These are phyloP conservation scores for Euglossa dilemma DNA, from an alignment of 1,140 invertebrate species.

Conservation along the genomic window DNA sequence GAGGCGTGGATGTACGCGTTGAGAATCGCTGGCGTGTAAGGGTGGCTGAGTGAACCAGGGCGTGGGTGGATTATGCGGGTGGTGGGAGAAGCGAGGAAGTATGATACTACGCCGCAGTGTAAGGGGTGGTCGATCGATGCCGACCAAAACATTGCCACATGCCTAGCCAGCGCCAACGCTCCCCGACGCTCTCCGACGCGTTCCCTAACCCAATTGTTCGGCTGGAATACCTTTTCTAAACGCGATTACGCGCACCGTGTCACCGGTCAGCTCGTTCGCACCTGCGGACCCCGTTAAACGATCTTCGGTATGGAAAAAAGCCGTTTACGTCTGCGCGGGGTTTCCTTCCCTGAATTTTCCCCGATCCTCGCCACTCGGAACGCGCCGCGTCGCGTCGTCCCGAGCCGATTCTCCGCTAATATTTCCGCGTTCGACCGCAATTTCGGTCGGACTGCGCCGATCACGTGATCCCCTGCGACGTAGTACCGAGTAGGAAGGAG, in stretches of 20 bases:
- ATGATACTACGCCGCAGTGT: constrained; percentile 76
- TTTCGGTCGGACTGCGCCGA: neutral
- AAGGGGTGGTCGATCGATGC: constrained; percentile 78
- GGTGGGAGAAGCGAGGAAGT: constrained; percentile 63
- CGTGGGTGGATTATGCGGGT: constrained; percentile 77
- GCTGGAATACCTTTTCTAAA: constrained; percentile 41
- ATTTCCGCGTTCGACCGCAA: too few relatives aligned
- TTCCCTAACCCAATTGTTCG: constrained; percentile 38
- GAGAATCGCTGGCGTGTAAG: constrained; percentile 76
- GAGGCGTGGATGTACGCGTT: constrained; percentile 35
- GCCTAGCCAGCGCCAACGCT: constrained; percentile 67
- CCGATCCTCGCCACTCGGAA: neutral
- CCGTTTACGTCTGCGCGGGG: neutral
- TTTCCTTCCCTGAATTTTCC: neutral
- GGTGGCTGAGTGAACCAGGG: constrained; percentile 79
- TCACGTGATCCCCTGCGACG: neutral
- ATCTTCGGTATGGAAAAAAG: neutral
- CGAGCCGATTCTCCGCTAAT: too few relatives aligned
- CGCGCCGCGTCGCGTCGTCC: neutral
- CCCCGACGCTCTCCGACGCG: neutral
- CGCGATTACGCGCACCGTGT: constrained; percentile 14
- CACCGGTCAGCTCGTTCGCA: neutral
- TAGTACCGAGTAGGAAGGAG: too few relatives aligned
- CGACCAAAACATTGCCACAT: constrained; percentile 83
- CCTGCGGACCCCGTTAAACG: neutral